phyloP scores from a whole-genome alignment of 2,888 invertebrate genomes.

The Automeris io region DNA sequence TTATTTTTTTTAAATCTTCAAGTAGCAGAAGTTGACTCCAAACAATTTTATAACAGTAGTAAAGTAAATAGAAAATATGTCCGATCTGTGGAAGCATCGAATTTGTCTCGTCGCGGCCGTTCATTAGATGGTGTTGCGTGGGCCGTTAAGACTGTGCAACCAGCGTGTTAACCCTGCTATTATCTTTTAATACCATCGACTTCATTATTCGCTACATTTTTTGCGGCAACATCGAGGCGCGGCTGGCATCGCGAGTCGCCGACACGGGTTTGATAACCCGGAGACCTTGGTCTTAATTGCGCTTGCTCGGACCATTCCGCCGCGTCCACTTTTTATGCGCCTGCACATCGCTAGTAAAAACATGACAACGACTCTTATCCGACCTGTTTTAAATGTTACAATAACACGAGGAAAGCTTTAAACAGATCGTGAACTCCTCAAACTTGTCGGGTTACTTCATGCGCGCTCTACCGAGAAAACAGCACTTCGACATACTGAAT shows the following conservation, averaged over 20 bases:
- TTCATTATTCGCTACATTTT: constrained; percentile 72
- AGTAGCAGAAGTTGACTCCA: background rate
- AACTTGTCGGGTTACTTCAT: constrained; percentile 48
- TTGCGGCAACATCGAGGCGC: constrained; percentile 64
- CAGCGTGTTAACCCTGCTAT: constrained; percentile 62
- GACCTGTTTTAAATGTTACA: constrained; percentile 50
- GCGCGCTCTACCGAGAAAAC: constrained; percentile 62
- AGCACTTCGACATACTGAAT: constrained; percentile 37
- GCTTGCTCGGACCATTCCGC: constrained; percentile 71
- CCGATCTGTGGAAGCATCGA: constrained; percentile 11
- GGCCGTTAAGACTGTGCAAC: constrained; percentile 34
- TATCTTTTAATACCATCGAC: constrained; percentile 74
- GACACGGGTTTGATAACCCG: constrained; percentile 76
- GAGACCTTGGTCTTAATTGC: constrained; percentile 78
- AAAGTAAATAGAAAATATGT: background rate
- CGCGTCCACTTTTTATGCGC: constrained; percentile 73
- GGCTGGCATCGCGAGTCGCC: constrained; percentile 57
- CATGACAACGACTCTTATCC: constrained; percentile 58
- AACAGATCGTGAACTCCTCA: constrained; percentile 38
- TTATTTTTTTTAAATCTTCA: constrained; percentile 10
- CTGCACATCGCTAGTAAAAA: constrained; percentile 75
- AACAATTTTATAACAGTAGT: background rate
- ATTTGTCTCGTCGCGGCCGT: constrained; percentile 7
- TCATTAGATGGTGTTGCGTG: constrained; percentile 9
- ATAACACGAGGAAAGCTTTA: constrained; percentile 43